Percentiles rank a stretch among this genome's conserved stretches.
Evolutionary conservation across 2,888 invertebrate genomes (phyloP).

Genomic region (Drepana falcataria): DNA sequence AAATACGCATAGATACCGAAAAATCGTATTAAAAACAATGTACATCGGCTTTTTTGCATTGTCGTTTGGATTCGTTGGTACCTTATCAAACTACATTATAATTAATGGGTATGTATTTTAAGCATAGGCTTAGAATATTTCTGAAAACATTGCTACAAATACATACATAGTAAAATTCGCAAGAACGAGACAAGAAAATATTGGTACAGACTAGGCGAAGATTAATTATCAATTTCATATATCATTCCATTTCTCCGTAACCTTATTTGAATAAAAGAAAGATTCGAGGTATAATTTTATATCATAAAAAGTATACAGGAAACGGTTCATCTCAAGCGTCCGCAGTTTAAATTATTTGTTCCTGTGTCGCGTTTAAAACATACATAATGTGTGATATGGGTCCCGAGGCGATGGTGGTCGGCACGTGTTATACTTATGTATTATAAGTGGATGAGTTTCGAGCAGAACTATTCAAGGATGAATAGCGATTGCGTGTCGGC

Average conservation of each 20-base stretch:
- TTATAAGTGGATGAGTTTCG: conserved; percentile 48
- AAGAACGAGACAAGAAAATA: too few relatives aligned
- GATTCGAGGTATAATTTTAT: too few relatives aligned
- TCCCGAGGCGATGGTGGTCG: conserved; percentile 21
- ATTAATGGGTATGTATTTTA: too few relatives aligned
- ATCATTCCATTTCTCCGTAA: too few relatives aligned
- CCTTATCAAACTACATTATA: too few relatives aligned
- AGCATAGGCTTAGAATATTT: too few relatives aligned
- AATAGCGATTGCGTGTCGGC: conserved; percentile 54
- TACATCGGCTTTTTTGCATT: neutral
- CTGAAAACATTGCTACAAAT: too few relatives aligned
- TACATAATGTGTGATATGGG: conserved; percentile 24
- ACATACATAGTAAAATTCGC: too few relatives aligned
- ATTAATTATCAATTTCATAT: too few relatives aligned
- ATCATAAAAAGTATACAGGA: neutral
- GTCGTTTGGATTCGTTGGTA: too few relatives aligned
- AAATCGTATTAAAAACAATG: neutral
- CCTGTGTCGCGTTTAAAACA: conserved; percentile 29
- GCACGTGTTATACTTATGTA: conserved; percentile 30
- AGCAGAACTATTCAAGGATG: conserved; percentile 62
- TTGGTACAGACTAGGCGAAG: neutral
- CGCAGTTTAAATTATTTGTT: conserved; percentile 26
- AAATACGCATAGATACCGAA: neutral
- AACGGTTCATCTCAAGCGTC: conserved; percentile 6
- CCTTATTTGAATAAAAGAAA: too few relatives aligned